phyloP scores from a whole-genome alignment of 2,113 vertebrate species.

The Platichthys flesus region DNA sequence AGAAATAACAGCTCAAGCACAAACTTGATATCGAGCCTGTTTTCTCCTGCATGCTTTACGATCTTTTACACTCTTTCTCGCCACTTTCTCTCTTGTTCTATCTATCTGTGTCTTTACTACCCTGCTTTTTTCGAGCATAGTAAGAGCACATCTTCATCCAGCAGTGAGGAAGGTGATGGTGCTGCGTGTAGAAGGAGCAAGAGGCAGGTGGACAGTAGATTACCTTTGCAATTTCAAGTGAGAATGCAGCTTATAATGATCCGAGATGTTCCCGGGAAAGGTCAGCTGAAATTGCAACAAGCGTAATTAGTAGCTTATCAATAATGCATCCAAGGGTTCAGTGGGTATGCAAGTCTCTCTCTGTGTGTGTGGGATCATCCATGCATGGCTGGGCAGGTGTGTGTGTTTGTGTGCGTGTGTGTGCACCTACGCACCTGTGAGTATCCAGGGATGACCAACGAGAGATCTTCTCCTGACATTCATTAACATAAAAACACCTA shows the following conservation, averaged over 20 bases:
- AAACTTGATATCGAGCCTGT: too few relatives aligned
- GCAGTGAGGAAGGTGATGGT: conserved; percentile 11
- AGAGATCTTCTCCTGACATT: conserved; percentile 59
- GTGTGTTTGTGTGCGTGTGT: conserved; percentile 29
- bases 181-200: conserved; percentile 11
- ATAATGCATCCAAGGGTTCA: conserved; percentile 79
- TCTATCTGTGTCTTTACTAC: neutral
- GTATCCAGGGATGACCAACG: conserved; percentile 44
- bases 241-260: conserved; percentile 78
- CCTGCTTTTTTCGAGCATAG: conserved; percentile 2
- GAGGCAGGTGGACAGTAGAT: conserved; percentile 68
- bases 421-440: conserved; percentile 31
- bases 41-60: too few relatives aligned
- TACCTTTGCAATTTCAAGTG: conserved; percentile 77
- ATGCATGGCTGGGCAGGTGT: conserved; percentile 18
- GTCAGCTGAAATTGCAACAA: conserved; percentile 82
- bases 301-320: conserved; percentile 83
- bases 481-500: conserved; percentile 70
- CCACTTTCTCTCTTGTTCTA: neutral
- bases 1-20: neutral
- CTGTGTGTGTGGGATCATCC: neutral
- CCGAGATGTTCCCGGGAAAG: conserved; percentile 79
- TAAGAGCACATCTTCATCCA: conserved; percentile 36
- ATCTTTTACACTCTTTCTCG: neutral
- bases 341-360: conserved; percentile 51